phyloP scores from a whole-genome alignment of 2,888 invertebrate genomes.

The Coremacera marginata region DNA sequence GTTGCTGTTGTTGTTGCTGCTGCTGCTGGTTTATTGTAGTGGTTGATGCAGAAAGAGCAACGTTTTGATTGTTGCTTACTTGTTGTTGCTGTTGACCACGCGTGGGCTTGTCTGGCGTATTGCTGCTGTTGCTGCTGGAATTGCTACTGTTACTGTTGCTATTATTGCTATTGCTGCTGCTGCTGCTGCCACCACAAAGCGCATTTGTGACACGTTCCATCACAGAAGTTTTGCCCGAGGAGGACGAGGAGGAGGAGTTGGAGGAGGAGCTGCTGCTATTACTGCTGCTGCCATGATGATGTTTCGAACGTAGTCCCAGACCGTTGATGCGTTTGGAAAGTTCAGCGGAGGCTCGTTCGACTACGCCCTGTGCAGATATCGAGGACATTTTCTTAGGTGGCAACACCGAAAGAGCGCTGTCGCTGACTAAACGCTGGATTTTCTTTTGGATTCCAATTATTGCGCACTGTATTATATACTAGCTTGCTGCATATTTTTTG shows the following conservation, averaged over 20 bases:
- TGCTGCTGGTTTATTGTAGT: slow-evolving; percentile 53
- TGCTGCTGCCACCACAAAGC: slow-evolving; percentile 79
- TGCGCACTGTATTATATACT: too few relatives aligned
- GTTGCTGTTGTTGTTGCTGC: slow-evolving; percentile 52
- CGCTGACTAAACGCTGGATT: neutral
- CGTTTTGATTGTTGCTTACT: slow-evolving; percentile 35
- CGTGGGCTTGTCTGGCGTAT: slow-evolving; percentile 59
- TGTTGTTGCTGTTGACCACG: slow-evolving; percentile 51
- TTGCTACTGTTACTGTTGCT: slow-evolving; percentile 41
- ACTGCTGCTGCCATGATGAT: slow-evolving; percentile 69
- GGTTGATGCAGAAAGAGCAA: slow-evolving; percentile 43
- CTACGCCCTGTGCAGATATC: slow-evolving; percentile 89
- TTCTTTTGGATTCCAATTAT: too few relatives aligned
- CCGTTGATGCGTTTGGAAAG: slow-evolving; percentile 90
- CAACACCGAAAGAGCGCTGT: neutral
- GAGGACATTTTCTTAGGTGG: slow-evolving; percentile 75
- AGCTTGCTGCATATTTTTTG: neutral
- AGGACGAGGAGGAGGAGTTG: slow-evolving; percentile 54
- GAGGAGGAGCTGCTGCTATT: slow-evolving; percentile 56
- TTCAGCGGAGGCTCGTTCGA: slow-evolving; percentile 92
- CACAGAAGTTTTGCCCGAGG: slow-evolving; percentile 76
- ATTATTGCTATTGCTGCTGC: slow-evolving; percentile 57
- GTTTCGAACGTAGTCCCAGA: slow-evolving; percentile 76
- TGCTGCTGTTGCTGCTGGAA: slow-evolving; percentile 69
- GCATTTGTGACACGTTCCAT: slow-evolving; percentile 91